A percentile compares a stretch with the other conserved stretches of the same genome.
Evolutionary conservation across 2,797 vertebrate genomes (phyloP).

Genomic region (Clarias pachynema): DNA sequence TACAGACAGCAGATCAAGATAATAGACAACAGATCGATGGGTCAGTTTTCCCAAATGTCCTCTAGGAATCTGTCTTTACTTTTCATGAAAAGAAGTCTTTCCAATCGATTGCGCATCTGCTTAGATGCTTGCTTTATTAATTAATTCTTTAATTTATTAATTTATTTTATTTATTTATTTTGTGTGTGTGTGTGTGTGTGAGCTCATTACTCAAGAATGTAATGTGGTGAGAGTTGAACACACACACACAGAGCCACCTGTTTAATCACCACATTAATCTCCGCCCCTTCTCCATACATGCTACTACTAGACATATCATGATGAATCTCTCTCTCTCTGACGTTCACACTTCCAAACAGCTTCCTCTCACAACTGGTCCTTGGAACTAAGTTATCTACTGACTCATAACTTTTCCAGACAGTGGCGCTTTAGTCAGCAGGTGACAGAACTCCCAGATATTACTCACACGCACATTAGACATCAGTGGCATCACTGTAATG

Average conservation of each 20-base stretch:
- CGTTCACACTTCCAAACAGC: not conserved
- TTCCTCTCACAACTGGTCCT: constrained; percentile 2
- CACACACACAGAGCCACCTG: constrained; percentile 56
- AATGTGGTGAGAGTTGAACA: constrained; percentile 27
- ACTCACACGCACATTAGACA: constrained; percentile 12
- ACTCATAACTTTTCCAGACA: constrained; percentile 25
- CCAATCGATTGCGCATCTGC: not conserved
- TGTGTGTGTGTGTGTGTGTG: not conserved
- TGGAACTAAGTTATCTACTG: not conserved
- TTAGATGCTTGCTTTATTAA: not conserved
- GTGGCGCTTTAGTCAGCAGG: constrained; percentile 20
- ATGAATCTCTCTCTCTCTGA: constrained; percentile 7
- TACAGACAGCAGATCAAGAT: not conserved
- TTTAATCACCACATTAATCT: constrained; percentile 43
- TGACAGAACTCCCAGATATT: constrained; percentile 14
- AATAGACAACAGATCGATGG: not conserved
- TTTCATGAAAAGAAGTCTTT: not conserved
- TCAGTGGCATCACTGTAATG: not conserved
- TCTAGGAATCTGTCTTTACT: not conserved
- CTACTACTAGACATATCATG: constrained; percentile 5
- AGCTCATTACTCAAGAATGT: constrained; percentile 40
- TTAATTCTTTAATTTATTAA: no score
- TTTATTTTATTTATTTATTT: not conserved
- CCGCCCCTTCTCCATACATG: constrained; percentile 21
- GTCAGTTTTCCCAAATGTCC: not conserved